Conservation (phyloP, 2,113 vertebrate genomes). For the Dasyprocta punctata region DNA sequence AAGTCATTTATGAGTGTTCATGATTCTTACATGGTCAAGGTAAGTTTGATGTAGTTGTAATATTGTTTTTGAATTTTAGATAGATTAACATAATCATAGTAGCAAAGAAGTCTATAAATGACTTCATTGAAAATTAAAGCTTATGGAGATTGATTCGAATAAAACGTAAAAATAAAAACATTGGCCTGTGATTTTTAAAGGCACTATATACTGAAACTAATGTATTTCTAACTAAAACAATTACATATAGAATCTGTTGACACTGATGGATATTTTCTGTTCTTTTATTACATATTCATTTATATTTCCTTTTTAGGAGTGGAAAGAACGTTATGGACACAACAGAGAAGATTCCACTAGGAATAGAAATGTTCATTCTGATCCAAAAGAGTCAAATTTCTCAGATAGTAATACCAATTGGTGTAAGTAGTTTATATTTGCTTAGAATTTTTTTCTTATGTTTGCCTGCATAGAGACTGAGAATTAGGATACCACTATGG, state of each 20-base stretch:
- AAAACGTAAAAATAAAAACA: conserved; percentile 19
- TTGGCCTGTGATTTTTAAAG: conserved; percentile 17
- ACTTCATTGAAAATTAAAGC: conserved; percentile 19
- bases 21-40: neutral
- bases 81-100: neutral
- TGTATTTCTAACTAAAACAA: conserved; percentile 42
- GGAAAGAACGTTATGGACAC: conserved; percentile 94
- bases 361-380: conserved; percentile 89
- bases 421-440: conserved; percentile 83
- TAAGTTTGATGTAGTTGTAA: neutral
- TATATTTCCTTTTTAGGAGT: conserved; percentile 86
- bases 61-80: conserved; percentile 38
- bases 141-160: neutral
- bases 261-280: conserved; percentile 32
- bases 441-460: neutral
- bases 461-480: neutral
- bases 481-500: neutral
- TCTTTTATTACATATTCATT: conserved; percentile 9
- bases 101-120: conserved; percentile 20
- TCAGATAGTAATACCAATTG: conserved; percentile 86
- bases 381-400: conserved; percentile 91
- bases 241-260: neutral
- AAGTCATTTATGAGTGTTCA: neutral
- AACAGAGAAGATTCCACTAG: conserved; percentile 89
- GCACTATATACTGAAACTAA: neutral